Conservation (phyloP, 2,113 vertebrate genomes). For the Ochotona princeps region DNA sequence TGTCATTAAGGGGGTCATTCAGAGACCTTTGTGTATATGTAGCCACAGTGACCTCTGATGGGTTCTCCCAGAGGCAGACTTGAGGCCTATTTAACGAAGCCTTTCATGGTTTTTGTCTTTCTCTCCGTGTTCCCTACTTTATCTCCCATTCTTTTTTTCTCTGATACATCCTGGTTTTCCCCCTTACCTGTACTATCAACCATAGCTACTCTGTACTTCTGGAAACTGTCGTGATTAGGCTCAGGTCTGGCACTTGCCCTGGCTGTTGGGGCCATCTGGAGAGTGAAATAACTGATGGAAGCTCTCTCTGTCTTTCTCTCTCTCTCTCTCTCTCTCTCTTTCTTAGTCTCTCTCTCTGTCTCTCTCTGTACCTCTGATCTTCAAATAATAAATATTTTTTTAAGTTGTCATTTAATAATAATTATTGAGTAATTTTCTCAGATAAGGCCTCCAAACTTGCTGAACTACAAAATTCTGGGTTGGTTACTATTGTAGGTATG, state of each 20-base stretch:
- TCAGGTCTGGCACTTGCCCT: no score
- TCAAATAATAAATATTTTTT: no score
- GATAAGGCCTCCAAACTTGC: neutral
- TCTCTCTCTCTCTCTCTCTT: no score
- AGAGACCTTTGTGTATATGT: neutral
- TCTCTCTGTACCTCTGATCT: no score
- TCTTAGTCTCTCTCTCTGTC: no score
- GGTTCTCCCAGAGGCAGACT: neutral
- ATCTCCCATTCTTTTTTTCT: neutral
- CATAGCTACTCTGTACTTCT: neutral
- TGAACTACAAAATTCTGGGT: neutral
- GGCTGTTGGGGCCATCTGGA: no score
- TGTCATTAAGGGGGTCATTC: neutral
- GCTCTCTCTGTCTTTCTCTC: no score
- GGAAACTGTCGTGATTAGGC: neutral
- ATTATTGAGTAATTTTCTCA: conserved; percentile 33
- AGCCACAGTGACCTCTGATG: neutral
- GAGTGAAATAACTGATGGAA: no score
- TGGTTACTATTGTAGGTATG: neutral
- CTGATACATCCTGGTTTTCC: neutral
- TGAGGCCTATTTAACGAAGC: neutral
- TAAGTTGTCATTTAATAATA: neutral
- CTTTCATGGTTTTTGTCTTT: neutral
- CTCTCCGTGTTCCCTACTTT: neutral
- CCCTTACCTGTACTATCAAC: neutral